phyloP scores from a whole-genome alignment of 1,140 invertebrate genomes.

The Tenebrio molitor region DNA sequence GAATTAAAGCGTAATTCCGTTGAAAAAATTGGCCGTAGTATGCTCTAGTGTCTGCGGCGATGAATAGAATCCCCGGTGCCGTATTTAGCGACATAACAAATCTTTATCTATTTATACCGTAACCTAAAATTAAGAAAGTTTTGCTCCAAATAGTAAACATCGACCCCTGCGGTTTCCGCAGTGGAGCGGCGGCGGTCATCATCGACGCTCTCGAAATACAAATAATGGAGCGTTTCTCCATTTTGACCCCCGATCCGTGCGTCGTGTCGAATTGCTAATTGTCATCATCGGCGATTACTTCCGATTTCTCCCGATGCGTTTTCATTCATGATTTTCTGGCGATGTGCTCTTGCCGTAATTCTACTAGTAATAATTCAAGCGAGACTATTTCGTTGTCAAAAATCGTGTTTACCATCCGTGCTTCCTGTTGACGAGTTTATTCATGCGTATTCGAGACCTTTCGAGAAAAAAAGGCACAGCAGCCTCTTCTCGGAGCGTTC shows the following conservation, averaged over 20 bases:
- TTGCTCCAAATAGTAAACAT: conserved; percentile 41
- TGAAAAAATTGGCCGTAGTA: conserved; percentile 1
- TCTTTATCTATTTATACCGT: conserved; percentile 37
- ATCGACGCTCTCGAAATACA: neutral
- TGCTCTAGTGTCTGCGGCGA: neutral
- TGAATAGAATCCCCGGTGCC: conserved; percentile 2
- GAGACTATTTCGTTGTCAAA: conserved; percentile 50
- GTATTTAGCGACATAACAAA: conserved; percentile 5
- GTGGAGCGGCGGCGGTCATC: neutral
- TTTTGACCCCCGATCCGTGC: conserved; percentile 30
- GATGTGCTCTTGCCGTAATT: conserved; percentile 14
- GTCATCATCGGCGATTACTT: conserved; percentile 28
- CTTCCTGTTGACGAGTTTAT: conserved; percentile 50
- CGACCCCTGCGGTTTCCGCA: conserved; percentile 21
- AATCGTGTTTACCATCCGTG: conserved; percentile 50
- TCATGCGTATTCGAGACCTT: conserved; percentile 42
- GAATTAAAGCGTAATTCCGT: neutral
- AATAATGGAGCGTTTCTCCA: conserved; percentile 26
- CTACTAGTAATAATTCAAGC: conserved; percentile 39
- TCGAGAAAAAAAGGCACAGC: conserved; percentile 33
- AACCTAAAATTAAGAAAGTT: conserved; percentile 27
- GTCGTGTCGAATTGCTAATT: conserved; percentile 36
- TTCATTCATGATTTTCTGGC: conserved; percentile 47
- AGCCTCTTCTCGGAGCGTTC: conserved; percentile 35
- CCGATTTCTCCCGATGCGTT: conserved; percentile 39